phyloP scores from a whole-genome alignment of 1,140 invertebrate genomes.

The Dolichoris vasculosae region DNA sequence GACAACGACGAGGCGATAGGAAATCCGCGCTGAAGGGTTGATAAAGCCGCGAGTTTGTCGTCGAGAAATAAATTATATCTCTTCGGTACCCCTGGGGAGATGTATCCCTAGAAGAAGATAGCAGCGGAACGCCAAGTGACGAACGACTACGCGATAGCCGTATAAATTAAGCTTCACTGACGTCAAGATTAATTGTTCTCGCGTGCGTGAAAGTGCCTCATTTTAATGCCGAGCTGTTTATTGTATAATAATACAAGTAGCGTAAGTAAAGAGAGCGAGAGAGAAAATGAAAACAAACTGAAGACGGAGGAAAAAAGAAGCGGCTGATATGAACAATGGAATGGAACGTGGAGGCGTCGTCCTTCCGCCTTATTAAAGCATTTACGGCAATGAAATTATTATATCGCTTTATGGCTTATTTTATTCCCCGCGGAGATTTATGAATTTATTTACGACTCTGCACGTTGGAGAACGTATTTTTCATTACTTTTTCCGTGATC shows the following conservation, averaged over 20 bases:
- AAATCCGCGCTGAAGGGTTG: conserved; percentile 66
- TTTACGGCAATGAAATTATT: conserved; percentile 51
- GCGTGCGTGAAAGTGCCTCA: conserved; percentile 30
- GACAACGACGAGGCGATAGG: conserved; percentile 54
- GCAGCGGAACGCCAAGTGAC: conserved; percentile 56
- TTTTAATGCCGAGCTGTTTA: conserved; percentile 36
- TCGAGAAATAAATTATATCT: conserved; percentile 59
- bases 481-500: conserved; percentile 32
- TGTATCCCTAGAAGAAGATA: conserved; percentile 62
- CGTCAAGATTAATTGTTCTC: conserved; percentile 69
- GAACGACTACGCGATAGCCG: conserved; percentile 54
- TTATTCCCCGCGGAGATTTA: conserved; percentile 47
- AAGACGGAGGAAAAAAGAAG: background rate
- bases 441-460: conserved; percentile 51
- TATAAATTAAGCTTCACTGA: conserved; percentile 70
- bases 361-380: conserved; percentile 43
- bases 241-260: conserved; percentile 41
- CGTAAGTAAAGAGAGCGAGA: background rate
- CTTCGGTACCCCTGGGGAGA: conserved; percentile 53
- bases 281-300: background rate
- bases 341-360: conserved; percentile 13
- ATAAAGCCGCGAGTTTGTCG: conserved; percentile 61
- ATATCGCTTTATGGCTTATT: conserved; percentile 47
- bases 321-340: conserved; percentile 5
- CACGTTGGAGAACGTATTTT: conserved; percentile 32